phyloP scores from a whole-genome alignment of 2,797 vertebrate species.

The Gorsachius magnificus region DNA sequence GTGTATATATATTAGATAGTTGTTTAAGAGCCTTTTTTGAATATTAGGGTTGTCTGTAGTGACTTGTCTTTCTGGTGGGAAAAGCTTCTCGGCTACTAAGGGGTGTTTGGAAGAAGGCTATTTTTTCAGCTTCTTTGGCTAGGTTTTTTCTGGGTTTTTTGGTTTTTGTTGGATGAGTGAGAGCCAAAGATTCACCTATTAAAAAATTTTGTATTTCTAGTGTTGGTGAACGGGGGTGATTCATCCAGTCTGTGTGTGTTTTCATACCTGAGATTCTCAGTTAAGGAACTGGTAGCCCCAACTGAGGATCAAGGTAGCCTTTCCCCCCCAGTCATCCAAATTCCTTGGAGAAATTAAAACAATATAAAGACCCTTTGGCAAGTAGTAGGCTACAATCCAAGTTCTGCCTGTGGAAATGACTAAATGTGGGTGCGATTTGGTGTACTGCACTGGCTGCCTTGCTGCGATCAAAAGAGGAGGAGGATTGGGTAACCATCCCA shows the following conservation, averaged over 20 bases:
- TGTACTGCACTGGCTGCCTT: background rate
- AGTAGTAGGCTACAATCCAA: background rate
- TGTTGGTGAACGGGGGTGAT: background rate
- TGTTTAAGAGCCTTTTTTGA: background rate
- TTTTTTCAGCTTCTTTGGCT: background rate
- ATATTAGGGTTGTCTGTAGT: background rate
- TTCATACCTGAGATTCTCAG: background rate
- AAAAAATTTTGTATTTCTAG: background rate
- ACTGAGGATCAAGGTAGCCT: background rate
- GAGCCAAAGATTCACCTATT: background rate
- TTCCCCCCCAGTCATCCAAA: background rate
- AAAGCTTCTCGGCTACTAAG: background rate
- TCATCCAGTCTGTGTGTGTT: background rate
- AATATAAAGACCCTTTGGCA: background rate
- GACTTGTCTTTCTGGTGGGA: background rate
- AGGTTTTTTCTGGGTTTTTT: rapidly evolving
- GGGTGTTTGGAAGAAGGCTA: background rate
- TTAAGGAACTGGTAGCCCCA: background rate
- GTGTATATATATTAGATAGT: background rate
- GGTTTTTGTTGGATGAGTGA: background rate
- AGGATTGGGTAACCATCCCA: background rate
- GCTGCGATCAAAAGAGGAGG: background rate
- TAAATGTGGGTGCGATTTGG: rapidly evolving
- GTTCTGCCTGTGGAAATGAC: background rate
- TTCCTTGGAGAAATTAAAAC: background rate